Percentiles rank a stretch among this genome's conserved stretches.
These are phyloP conservation scores for Cheumatopsyche charites DNA, from an alignment of 1,140 invertebrate genomes.

Conservation along the genomic window DNA sequence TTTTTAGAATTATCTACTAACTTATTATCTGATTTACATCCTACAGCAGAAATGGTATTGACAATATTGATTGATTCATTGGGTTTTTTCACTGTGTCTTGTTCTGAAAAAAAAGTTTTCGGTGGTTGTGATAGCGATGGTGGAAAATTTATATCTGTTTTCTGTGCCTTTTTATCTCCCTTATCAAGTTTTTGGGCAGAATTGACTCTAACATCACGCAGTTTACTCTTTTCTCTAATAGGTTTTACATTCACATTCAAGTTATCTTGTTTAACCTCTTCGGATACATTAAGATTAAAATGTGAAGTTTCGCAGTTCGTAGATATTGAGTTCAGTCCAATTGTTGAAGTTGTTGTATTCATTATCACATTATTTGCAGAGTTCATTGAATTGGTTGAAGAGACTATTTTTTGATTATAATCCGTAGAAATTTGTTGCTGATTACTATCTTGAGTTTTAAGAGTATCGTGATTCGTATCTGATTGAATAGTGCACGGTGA, in stretches of 20 bases:
- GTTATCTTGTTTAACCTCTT: slow-evolving; percentile 54
- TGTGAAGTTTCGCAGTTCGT: slow-evolving; percentile 32
- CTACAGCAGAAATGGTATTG: slow-evolving; percentile 52
- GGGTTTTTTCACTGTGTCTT: slow-evolving; percentile 54
- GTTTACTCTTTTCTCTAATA: slow-evolving; percentile 59
- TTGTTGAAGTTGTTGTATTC: slow-evolving; percentile 7
- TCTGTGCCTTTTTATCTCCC: slow-evolving; percentile 54
- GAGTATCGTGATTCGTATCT: neutral
- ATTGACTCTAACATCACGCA: slow-evolving; percentile 59
- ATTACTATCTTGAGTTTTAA: neutral
- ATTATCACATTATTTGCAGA: slow-evolving; percentile 17
- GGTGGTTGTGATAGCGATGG: slow-evolving; percentile 53
- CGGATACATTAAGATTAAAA: slow-evolving; percentile 39
- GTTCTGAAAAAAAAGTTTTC: slow-evolving; percentile 61
- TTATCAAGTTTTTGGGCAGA: slow-evolving; percentile 61
- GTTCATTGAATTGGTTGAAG: slow-evolving; percentile 8
- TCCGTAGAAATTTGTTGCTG: slow-evolving; percentile 8
- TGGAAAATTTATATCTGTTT: slow-evolving; percentile 51
- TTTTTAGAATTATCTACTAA: slow-evolving; percentile 57
- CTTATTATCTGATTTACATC: slow-evolving; percentile 57
- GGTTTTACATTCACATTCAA: slow-evolving; percentile 50
- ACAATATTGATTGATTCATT: slow-evolving; percentile 59
- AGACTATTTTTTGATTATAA: slow-evolving; percentile 29
- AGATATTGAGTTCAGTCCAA: slow-evolving; percentile 23
- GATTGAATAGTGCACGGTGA: neutral